Conservation (phyloP, 2,888 invertebrate genomes). For the Drosophila prolongata region DNA sequence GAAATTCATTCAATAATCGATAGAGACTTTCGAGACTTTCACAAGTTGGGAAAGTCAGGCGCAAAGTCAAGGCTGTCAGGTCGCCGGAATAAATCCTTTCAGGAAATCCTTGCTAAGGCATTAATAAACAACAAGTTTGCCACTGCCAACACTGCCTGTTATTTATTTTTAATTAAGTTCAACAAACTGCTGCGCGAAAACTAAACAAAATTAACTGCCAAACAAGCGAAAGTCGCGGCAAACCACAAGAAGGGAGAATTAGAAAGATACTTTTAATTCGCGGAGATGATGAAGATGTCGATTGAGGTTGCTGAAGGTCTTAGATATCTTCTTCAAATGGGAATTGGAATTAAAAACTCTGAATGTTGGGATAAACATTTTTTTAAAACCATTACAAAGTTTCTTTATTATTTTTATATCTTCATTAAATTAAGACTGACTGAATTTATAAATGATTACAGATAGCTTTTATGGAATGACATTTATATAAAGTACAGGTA, state of each 20-base stretch:
- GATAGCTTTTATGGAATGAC: too few relatives aligned
- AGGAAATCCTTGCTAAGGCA: slow-evolving; percentile 47
- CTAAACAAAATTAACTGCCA: slow-evolving; percentile 69
- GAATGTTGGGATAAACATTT: too few relatives aligned
- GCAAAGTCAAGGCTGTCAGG: slow-evolving; percentile 38
- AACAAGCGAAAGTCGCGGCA: slow-evolving; percentile 31
- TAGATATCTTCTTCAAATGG: not conserved
- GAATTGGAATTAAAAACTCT: too few relatives aligned
- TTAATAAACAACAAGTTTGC: slow-evolving; percentile 71
- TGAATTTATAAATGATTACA: not conserved
- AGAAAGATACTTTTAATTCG: slow-evolving; percentile 5
- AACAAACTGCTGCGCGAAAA: slow-evolving; percentile 72
- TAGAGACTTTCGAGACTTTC: slow-evolving; percentile 1
- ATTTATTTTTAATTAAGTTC: slow-evolving; percentile 79
- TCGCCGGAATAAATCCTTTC: slow-evolving; percentile 14
- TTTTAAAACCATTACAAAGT: too few relatives aligned
- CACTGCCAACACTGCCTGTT: slow-evolving; percentile 45
- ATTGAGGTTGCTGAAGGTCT: not conserved
- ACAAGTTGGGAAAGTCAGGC: slow-evolving; percentile 31
- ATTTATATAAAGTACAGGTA: too few relatives aligned
- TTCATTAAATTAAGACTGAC: not conserved
- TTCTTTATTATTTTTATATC: too few relatives aligned
- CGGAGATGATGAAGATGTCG: slow-evolving; percentile 1
- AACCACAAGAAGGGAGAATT: slow-evolving; percentile 15
- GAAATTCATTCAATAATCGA: slow-evolving; percentile 44